phyloP scores from a whole-genome alignment of 2,797 vertebrate species.

The Siniperca scherzeri region DNA sequence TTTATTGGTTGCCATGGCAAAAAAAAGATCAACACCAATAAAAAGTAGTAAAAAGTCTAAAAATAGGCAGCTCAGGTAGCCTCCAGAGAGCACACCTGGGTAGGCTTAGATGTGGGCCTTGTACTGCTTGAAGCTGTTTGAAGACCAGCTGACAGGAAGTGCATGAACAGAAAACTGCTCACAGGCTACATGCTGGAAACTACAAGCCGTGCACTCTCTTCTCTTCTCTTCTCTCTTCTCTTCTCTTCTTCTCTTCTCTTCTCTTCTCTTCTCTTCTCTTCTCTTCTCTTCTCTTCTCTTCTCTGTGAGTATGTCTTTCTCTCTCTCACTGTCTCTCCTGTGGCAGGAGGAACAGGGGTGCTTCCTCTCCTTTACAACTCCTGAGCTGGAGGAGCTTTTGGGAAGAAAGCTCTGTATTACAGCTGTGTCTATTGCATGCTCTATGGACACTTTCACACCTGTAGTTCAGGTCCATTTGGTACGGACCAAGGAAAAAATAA shows the following conservation, averaged over 20 bases:
- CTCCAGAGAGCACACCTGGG: conserved; percentile 34
- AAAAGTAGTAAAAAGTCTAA: conserved; percentile 43
- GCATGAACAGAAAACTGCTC: conserved; percentile 32
- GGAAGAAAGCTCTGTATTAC: neutral
- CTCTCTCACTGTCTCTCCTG: neutral
- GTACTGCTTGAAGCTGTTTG: conserved; percentile 34
- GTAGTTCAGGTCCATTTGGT: neutral
- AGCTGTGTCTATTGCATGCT: neutral
- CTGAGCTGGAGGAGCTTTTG: neutral
- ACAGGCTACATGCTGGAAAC: conserved; percentile 17
- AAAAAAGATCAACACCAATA: conserved; percentile 41
- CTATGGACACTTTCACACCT: neutral
- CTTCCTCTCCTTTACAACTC: neutral
- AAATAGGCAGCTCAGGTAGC: conserved; percentile 41
- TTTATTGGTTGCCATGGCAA: conserved; percentile 57
- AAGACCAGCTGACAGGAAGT: conserved; percentile 42
- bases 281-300: neutral
- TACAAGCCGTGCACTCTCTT: neutral
- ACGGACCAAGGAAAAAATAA: neutral
- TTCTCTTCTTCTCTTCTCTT: too few species aligned
- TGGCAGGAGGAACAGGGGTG: neutral
- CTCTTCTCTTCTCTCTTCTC: neutral
- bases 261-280: neutral
- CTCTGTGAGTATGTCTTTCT: too few species aligned
- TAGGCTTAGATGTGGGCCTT: conserved; percentile 30